Conservation (phyloP, 1,140 invertebrate genomes). For the Laupala kohalensis region DNA sequence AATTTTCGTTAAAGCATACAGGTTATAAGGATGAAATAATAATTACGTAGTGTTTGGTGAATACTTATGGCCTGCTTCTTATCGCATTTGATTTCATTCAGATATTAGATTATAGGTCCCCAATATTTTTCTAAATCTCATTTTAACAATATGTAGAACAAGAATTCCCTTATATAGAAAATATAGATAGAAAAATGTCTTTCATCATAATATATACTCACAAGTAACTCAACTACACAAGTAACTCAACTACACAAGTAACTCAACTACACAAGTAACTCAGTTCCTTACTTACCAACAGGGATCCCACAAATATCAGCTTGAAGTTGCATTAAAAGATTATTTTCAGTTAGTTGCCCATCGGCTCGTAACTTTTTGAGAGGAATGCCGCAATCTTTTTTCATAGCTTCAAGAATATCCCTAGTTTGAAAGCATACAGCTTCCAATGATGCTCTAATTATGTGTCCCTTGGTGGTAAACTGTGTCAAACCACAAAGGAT, state of each 20-base stretch:
- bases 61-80: too few species aligned
- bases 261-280: neutral
- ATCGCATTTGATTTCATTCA: too few species aligned
- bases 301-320: constrained; percentile 77
- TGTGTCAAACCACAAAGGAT: constrained; percentile 91
- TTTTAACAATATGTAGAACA: too few species aligned
- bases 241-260: neutral
- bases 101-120: too few species aligned
- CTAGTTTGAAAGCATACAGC: constrained; percentile 91
- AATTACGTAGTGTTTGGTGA: too few species aligned
- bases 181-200: too few species aligned
- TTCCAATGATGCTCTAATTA: constrained; percentile 85
- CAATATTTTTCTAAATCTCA: too few species aligned
- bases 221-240: neutral
- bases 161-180: too few species aligned
- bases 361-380: constrained; percentile 77
- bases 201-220: neutral
- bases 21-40: too few species aligned
- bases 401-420: constrained; percentile 77
- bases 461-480: constrained; percentile 84
- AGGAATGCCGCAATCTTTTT: constrained; percentile 73
- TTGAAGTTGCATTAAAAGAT: constrained; percentile 87
- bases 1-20: too few species aligned
- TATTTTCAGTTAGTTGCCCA: constrained; percentile 83
- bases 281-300: constrained; percentile 47